These are phyloP conservation scores for Iguana delicatissima DNA, from an alignment of 2,797 vertebrate genomes.

Conservation along the genomic window DNA sequence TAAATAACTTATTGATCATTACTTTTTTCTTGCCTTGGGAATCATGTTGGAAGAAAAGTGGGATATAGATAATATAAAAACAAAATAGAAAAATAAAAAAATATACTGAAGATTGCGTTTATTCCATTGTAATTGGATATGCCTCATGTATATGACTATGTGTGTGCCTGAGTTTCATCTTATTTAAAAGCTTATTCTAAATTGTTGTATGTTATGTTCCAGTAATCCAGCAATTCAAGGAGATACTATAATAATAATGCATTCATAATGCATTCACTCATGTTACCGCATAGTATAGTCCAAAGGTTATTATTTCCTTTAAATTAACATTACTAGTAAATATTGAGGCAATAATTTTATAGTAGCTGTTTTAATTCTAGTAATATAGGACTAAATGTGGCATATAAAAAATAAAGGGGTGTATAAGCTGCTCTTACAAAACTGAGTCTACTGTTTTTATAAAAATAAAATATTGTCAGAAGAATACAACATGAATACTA, in stretches of 20 bases:
- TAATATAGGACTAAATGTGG: neutral
- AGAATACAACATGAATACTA: neutral
- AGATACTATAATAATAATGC: neutral
- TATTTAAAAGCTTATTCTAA: constrained; percentile 14
- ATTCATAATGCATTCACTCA: neutral
- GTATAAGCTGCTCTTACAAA: neutral
- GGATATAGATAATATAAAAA: too few relatives aligned
- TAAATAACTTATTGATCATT: too few relatives aligned
- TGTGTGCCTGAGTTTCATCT: neutral
- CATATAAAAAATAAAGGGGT: neutral
- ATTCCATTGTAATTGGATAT: neutral
- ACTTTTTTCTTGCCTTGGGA: neutral
- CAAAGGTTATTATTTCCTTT: neutral
- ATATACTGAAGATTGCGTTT: neutral
- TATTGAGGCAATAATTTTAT: neutral
- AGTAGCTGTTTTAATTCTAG: neutral
- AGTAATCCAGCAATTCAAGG: neutral
- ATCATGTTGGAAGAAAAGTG: too few relatives aligned
- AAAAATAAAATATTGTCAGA: neutral
- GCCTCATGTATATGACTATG: neutral
- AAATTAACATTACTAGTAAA: neutral
- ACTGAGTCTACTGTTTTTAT: neutral
- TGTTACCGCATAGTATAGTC: neutral
- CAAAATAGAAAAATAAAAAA: neutral
- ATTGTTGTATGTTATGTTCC: neutral